Conservation (phyloP, 1,140 invertebrate species). For the Schlechtendalia chinensis region DNA sequence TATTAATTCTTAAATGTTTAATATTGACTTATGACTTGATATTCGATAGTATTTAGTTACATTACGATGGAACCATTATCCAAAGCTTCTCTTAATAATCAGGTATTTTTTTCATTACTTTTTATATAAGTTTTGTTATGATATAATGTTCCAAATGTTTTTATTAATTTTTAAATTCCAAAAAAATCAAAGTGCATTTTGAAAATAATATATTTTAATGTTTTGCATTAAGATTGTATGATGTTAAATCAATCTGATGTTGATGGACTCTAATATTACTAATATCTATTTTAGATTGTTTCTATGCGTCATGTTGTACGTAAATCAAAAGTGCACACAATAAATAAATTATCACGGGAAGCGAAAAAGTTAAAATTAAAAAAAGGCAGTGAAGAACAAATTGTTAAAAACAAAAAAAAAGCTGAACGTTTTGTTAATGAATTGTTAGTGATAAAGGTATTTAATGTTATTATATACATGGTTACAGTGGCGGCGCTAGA, state of each 20-base stretch:
- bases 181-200: background rate
- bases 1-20: no score
- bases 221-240: no score
- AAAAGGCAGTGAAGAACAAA: slow-evolving; percentile 51
- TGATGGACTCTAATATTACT: background rate
- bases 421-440: slow-evolving; percentile 50
- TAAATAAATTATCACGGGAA: slow-evolving; percentile 44
- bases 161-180: background rate
- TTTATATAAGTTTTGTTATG: background rate
- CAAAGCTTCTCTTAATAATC: slow-evolving; percentile 7
- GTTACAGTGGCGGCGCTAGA: no score
- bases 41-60: no score
- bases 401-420: slow-evolving; percentile 49
- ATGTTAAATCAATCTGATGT: no score
- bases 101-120: background rate
- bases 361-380: slow-evolving; percentile 44
- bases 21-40: no score
- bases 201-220: no score
- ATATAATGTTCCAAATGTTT: background rate
- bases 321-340: slow-evolving; percentile 46
- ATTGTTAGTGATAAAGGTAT: slow-evolving; percentile 51
- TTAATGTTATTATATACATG: background rate
- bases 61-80: slow-evolving; percentile 25
- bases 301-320: slow-evolving; percentile 50
- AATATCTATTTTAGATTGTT: slow-evolving; percentile 48